Evolutionary conservation across 2,113 vertebrate genomes (phyloP).

Genomic region (Protomyctophum bolini): DNA sequence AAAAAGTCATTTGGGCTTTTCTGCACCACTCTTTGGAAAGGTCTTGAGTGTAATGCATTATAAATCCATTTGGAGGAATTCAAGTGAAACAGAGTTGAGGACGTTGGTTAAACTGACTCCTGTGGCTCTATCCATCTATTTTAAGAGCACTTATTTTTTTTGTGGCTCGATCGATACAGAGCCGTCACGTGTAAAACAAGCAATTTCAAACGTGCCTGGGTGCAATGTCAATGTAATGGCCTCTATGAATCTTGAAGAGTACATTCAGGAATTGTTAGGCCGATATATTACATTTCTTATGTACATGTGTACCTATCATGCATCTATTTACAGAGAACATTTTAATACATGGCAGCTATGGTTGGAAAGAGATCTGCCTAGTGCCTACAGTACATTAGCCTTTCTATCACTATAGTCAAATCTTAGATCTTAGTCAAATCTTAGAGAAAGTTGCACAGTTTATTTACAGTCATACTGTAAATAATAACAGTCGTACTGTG

Average conservation of each 20-base stretch:
- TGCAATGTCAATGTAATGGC: background rate
- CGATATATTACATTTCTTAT: too few species aligned
- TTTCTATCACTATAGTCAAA: too few species aligned
- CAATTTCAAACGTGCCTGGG: background rate
- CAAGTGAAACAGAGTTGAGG: conserved; percentile 11
- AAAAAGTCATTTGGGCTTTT: conserved; percentile 50
- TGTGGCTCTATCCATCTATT: conserved; percentile 12
- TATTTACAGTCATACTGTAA: too few species aligned
- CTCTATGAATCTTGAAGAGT: background rate
- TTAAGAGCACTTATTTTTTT: background rate
- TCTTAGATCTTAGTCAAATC: too few species aligned
- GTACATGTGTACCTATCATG: too few species aligned
- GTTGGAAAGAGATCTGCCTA: background rate
- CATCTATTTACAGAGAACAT: background rate
- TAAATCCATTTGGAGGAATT: conserved; percentile 46
- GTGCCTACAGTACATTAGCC: too few species aligned
- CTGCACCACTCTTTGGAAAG: conserved; percentile 8
- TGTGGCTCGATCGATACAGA: background rate
- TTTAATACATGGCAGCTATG: background rate
- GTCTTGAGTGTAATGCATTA: conserved; percentile 38
- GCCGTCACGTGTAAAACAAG: background rate
- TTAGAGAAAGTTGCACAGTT: too few species aligned
- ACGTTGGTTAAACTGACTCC: conserved; percentile 25
- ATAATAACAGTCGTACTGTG: too few species aligned
- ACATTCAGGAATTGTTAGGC: background rate